phyloP scores from a whole-genome alignment of 37 sponge, comb jelly and placozoan species.

The Oopsacas minuta region DNA sequence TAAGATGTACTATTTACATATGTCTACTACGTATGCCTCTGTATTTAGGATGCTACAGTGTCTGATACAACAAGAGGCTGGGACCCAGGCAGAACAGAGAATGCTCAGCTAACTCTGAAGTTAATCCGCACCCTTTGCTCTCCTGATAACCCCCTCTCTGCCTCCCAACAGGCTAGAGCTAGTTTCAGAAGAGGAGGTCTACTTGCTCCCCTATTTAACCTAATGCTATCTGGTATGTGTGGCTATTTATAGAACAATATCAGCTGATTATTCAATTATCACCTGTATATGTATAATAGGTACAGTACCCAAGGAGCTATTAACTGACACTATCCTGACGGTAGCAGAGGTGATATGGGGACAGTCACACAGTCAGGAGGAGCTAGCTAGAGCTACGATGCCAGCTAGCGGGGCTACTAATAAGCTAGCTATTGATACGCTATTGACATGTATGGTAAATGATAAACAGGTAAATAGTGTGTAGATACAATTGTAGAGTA shows the following conservation, averaged over 20 bases:
- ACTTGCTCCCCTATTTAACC: neutral
- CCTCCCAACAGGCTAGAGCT: neutral
- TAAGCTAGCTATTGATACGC: neutral
- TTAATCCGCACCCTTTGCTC: neutral
- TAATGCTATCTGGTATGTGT: neutral
- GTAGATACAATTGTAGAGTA: neutral
- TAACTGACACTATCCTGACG: slow-evolving; percentile 1
- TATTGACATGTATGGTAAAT: neutral
- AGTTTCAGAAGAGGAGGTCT: neutral
- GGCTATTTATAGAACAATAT: neutral
- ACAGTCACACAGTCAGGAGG: neutral
- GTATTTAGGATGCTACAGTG: neutral
- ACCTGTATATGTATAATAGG: neutral
- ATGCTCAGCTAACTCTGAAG: neutral
- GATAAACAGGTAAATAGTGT: neutral
- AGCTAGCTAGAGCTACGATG: neutral
- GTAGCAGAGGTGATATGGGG: neutral
- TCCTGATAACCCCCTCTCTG: slow-evolving; percentile 1
- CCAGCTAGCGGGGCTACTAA: neutral
- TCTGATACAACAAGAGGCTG: neutral
- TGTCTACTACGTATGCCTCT: too few species aligned
- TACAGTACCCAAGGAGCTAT: neutral
- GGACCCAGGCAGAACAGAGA: neutral
- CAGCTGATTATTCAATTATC: neutral
- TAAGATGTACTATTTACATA: too few species aligned